Base-by-base conservation (phyloP, 1,140 invertebrate species). In the Hermetia illucens region DNA sequence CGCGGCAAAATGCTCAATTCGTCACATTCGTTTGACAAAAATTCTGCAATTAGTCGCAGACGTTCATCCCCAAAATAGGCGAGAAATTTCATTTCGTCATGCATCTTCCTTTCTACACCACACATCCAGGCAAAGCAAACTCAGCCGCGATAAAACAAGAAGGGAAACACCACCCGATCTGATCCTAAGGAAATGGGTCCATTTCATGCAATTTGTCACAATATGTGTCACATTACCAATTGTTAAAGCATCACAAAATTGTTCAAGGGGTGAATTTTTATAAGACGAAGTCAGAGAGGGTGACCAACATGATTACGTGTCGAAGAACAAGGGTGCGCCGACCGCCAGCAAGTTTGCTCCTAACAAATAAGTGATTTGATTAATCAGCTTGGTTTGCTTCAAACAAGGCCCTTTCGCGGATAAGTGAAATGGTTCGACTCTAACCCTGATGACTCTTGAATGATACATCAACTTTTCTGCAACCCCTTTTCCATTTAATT, bases 151-250 rank as follows among this genome's bases (percentile, higher is more conserved):
- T n/a, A n/a, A n/a, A n/a, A n/a, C n/a, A n/a, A n/a, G n/a, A n/a
- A n/a, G n/a, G n/a, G n/a, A n/a, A n/a, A n/a, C n/a, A n/a, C n/a
- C n/a, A n/a, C n/a, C n/a, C n/a, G n/a, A n/a, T n/a, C n/a, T n/a
- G n/a, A n/a, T n/a, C n/a, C n/a, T n/a, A n/a, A n/a, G n/a, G n/a
- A n/a, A n/a, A n/a, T n/a, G n/a, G n/a, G n/a, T n/a, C n/a, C n/a
- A 35, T 20, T 48, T 48, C 27, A 44, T 46, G 55, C 45, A 54
- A 58, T 58, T 58, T 58, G 55, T 58, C 55, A 58, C 55, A 58
- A 58, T 58, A 58, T 58, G 55, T 58, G 55, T 58, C 55, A 56
- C 53, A 58, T 58, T 58, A 58, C 52, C 53, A 55, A 58, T 56
- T 58, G 51, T 49, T 49, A 13, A 27, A 13, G 24, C 8, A 27